These are phyloP conservation scores for Orbicella faveolata DNA, from an alignment of 64 coral and sea anemone species.

Conservation along the genomic window DNA sequence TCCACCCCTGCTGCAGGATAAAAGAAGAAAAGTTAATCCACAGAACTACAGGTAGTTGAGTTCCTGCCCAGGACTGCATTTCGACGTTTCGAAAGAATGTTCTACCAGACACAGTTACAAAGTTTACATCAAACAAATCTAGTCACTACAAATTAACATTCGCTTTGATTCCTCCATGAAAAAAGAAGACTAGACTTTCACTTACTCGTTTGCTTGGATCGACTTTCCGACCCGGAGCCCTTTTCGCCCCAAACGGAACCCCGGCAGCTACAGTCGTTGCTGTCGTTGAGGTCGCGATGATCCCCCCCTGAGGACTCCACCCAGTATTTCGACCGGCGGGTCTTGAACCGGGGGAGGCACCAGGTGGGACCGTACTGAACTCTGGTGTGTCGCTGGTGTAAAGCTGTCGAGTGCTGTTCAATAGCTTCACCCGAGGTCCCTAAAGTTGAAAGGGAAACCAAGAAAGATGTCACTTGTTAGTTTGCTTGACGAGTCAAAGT, in stretches of 20 bases:
- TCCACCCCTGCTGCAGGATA: slow-evolving; percentile 51
- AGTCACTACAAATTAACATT: too few species aligned
- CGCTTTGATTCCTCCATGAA: neutral
- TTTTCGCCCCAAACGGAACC: slow-evolving; percentile 57
- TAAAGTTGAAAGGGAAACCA: slow-evolving; percentile 6
- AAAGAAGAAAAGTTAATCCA: neutral
- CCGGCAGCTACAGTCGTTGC: slow-evolving; percentile 21
- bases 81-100: neutral
- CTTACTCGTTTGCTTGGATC: slow-evolving; percentile 63
- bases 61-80: neutral
- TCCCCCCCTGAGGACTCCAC: slow-evolving; percentile 49
- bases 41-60: neutral
- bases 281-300: slow-evolving; percentile 33
- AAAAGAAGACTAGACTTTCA: neutral
- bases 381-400: slow-evolving; percentile 49
- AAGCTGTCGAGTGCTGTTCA: slow-evolving; percentile 56
- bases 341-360: slow-evolving; percentile 25
- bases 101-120: too few species aligned
- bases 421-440: slow-evolving; percentile 64
- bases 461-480: neutral
- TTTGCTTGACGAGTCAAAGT: neutral
- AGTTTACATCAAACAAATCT: too few species aligned
- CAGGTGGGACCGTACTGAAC: slow-evolving; percentile 27
- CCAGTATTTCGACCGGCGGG: slow-evolving; percentile 41
- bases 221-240: slow-evolving; percentile 48